Percentiles rank a stretch among this genome's conserved stretches.
Conservation (phyloP, 2,113 vertebrate species). For the Sinocyclocheilus anshuiensis region DNA sequence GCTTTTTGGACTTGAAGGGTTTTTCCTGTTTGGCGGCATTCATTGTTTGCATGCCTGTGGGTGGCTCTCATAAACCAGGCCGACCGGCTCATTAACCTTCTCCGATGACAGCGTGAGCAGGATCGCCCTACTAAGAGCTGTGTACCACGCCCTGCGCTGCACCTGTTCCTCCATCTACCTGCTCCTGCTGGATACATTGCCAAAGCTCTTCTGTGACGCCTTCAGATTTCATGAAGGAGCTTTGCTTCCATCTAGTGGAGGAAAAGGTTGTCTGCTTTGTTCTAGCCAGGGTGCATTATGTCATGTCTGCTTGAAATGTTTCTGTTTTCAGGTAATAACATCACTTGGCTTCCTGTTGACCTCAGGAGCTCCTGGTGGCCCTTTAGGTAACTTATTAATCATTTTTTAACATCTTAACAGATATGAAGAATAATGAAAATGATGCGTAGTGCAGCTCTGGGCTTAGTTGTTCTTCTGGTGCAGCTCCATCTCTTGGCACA, state of each 20-base stretch:
- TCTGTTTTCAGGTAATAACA: not conserved
- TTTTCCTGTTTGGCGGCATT: constrained; percentile 46
- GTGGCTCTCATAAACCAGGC: not conserved
- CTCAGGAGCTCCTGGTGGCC: no score
- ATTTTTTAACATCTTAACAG: not conserved
- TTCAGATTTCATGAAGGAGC: not conserved
- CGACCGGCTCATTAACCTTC: constrained; percentile 10
- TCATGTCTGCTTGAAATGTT: not conserved
- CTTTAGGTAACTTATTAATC: not conserved
- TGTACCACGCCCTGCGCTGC: constrained; percentile 13
- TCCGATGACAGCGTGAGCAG: constrained; percentile 12
- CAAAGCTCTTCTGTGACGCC: not conserved
- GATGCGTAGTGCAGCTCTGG: not conserved
- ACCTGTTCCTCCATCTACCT: constrained; percentile 21
- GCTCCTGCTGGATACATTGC: not conserved
- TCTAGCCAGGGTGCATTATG: not conserved
- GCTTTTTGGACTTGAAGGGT: not conserved
- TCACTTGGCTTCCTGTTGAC: not conserved
- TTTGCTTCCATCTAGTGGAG: constrained; percentile 30
- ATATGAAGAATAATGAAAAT: not conserved
- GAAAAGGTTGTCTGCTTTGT: not conserved
- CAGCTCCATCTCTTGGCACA: not conserved
- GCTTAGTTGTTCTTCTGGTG: not conserved
- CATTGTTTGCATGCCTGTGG: constrained; percentile 30
- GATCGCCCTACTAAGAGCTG: not conserved